Conservation (phyloP, 2,113 vertebrate species). For the Jacana jacana region DNA sequence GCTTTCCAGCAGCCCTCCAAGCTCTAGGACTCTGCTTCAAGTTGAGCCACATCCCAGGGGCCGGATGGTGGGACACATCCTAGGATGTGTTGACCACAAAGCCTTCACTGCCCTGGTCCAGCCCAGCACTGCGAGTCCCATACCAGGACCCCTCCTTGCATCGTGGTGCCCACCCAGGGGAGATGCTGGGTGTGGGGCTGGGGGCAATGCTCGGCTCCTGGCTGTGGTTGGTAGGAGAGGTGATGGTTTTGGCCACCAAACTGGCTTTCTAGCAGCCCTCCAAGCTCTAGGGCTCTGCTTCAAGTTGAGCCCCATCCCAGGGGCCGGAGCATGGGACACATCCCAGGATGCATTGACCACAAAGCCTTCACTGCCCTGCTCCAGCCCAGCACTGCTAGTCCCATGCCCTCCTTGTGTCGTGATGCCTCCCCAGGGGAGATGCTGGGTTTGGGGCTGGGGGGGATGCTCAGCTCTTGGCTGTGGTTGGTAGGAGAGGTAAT, state of each 20-base stretch:
- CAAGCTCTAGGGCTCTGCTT: neutral
- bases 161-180: fast-evolving
- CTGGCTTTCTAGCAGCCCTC: neutral
- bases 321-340: neutral
- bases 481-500: fast-evolving
- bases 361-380: fast-evolving
- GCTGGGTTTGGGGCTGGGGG: fast-evolving
- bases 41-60: neutral
- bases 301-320: neutral
- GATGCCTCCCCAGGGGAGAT: neutral
- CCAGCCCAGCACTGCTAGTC: neutral
- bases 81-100: fast-evolving
- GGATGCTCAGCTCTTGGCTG: fast-evolving
- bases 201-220: fast-evolving
- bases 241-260: neutral
- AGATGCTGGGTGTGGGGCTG: fast-evolving
- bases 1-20: neutral
- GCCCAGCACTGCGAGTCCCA: neutral
- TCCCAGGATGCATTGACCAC: fast-evolving
- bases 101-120: fast-evolving
- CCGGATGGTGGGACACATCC: neutral
- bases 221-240: fast-evolving
- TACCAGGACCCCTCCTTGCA: fast-evolving
- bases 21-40: neutral
- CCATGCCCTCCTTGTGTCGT: fast-evolving